A percentile compares a stretch with the other conserved stretches of the same genome.
These are phyloP conservation scores for Popillia japonica DNA, from an alignment of 1,140 invertebrate species.

Conservation along the genomic window DNA sequence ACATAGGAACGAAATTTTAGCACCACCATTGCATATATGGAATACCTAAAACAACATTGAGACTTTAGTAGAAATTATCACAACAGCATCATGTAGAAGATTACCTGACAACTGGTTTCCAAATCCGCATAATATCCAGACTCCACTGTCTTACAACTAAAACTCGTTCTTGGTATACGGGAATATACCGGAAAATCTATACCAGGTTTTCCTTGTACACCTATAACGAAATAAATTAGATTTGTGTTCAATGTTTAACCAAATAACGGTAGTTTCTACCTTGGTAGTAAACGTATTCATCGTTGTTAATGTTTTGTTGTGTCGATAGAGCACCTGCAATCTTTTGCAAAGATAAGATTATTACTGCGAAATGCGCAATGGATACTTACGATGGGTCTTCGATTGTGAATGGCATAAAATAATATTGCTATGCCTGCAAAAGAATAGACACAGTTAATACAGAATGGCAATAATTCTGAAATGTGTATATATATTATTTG, in stretches of 20 bases:
- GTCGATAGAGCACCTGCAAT: neutral
- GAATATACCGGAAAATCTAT: conserved; percentile 82
- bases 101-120: conserved; percentile 84
- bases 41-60: too few relatives aligned
- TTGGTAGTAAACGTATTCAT: conserved; percentile 15
- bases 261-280: neutral
- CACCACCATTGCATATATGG: too few relatives aligned
- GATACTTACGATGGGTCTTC: conserved; percentile 16
- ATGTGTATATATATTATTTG: too few relatives aligned
- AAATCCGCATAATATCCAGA: conserved; percentile 86
- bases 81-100: too few relatives aligned
- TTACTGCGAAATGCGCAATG: neutral
- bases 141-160: conserved; percentile 79
- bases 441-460: neutral
- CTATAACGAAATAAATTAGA: conserved; percentile 58
- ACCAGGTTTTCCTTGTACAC: conserved; percentile 79
- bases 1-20: too few relatives aligned
- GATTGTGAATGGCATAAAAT: conserved; percentile 1
- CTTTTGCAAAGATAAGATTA: neutral
- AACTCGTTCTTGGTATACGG: conserved; percentile 77
- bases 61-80: too few relatives aligned
- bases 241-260: neutral
- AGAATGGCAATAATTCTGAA: too few relatives aligned
- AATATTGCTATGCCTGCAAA: conserved; percentile 18
- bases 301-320: neutral